A percentile compares a stretch with the other conserved stretches of the same genome.
These are phyloP conservation scores for Otis tarda DNA, from an alignment of 2,113 vertebrate species.

Conservation along the genomic window DNA sequence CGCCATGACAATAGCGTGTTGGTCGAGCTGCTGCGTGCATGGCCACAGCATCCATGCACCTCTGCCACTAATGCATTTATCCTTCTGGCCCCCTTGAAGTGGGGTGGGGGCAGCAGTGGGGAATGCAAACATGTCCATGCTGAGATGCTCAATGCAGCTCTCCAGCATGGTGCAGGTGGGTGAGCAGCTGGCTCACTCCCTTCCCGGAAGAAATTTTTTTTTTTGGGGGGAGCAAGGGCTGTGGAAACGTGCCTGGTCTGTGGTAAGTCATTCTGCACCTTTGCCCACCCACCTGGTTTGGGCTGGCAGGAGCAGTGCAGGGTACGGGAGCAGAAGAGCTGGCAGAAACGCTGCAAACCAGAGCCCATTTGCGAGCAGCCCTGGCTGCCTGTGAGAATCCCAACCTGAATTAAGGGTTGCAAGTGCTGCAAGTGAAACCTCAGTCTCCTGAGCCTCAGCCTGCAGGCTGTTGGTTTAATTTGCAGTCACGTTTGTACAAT, in stretches of 20 bases:
- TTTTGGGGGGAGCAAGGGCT: neutral
- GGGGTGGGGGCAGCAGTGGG: neutral
- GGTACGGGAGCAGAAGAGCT: neutral
- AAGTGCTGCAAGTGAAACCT: neutral
- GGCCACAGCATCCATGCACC: neutral
- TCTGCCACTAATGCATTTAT: neutral
- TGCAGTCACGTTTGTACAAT: neutral
- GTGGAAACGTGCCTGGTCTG: neutral
- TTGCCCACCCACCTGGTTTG: neutral
- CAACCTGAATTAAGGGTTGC: neutral
- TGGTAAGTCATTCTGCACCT: neutral
- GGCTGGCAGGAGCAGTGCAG: neutral
- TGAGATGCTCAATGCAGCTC: neutral
- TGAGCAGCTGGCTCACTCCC: neutral
- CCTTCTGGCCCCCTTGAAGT: rapidly evolving
- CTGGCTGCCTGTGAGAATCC: neutral
- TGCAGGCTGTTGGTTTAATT: neutral
- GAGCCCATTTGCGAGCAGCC: neutral
- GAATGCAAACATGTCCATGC: neutral
- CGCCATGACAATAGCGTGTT: slow-evolving; percentile 12
- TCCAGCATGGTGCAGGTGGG: neutral
- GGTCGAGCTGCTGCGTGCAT: rapidly evolving
- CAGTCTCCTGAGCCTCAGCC: neutral
- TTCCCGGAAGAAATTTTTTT: neutral
- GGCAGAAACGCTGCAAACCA: neutral